Conservation (phyloP, 2,888 invertebrate genomes). For the Cepaea hortensis region DNA sequence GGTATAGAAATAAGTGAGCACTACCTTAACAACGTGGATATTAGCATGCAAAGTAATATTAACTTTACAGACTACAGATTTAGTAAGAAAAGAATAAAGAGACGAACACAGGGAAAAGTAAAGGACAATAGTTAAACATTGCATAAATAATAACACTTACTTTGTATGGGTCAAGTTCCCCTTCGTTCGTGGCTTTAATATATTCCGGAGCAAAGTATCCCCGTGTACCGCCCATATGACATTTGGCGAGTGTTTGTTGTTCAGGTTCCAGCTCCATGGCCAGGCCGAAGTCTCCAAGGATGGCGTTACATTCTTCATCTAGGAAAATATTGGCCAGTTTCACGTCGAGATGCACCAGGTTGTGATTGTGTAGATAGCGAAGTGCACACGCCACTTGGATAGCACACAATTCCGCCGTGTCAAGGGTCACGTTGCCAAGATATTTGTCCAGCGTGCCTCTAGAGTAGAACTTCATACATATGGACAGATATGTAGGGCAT, state of each 20-base stretch:
- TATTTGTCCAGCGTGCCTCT: neutral
- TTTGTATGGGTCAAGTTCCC: neutral
- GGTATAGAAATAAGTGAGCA: too few relatives aligned
- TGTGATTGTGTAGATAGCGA: too few relatives aligned
- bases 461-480: neutral
- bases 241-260: neutral
- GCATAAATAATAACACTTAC: neutral
- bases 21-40: too few relatives aligned
- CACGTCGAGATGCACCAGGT: neutral
- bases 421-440: too few relatives aligned
- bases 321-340: constrained; percentile 16
- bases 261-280: neutral
- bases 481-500: neutral
- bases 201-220: neutral
- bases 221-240: neutral
- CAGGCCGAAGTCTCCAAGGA: constrained; percentile 16
- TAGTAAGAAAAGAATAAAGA: too few relatives aligned
- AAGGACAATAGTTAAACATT: neutral
- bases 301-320: neutral
- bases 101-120: too few relatives aligned
- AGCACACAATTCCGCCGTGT: neutral
- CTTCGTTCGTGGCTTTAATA: neutral
- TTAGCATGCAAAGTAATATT: too few relatives aligned
- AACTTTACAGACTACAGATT: too few relatives aligned
- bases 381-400: too few relatives aligned